Conservation (phyloP, 2,888 invertebrate species). For the Dorcus parallelipipedus region DNA sequence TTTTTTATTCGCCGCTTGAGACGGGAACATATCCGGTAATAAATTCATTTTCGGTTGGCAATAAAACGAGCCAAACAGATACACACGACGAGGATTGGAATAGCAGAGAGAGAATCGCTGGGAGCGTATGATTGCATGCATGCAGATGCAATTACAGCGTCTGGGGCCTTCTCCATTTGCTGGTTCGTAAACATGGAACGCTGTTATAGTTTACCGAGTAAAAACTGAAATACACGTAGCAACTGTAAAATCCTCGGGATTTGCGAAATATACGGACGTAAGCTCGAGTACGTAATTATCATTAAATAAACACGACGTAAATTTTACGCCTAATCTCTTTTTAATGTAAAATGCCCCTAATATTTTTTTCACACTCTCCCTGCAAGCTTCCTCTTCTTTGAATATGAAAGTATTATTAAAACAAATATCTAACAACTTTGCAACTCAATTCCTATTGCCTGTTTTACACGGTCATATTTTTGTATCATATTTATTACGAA, state of each 20-base stretch:
- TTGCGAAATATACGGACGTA: constrained; percentile 28
- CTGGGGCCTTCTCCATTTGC: not conserved
- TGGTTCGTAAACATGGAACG: constrained; percentile 7
- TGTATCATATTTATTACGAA: no score
- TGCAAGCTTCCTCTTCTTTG: not conserved
- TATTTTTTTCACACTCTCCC: not conserved
- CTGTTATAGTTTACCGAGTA: constrained; percentile 23
- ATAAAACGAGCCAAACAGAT: no score
- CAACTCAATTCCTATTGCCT: no score
- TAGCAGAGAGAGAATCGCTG: not conserved
- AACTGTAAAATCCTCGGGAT: constrained; percentile 22
- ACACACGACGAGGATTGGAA: not conserved
- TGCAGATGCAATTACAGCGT: constrained; percentile 8
- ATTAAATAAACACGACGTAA: constrained; percentile 36
- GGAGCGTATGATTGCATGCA: constrained; percentile 4
- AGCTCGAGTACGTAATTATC: constrained; percentile 33
- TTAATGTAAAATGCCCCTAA: constrained; percentile 27
- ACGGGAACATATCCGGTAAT: no score
- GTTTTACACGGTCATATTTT: no score
- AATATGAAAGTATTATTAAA: no score
- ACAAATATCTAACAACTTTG: no score
- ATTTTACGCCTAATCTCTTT: constrained; percentile 29
- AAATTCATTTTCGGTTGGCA: no score
- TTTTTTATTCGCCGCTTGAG: no score
- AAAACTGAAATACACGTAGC: constrained; percentile 23